Evolutionary conservation across 64 coral and sea anemone genomes (phyloP).

Genomic region (Montipora foliosa): DNA sequence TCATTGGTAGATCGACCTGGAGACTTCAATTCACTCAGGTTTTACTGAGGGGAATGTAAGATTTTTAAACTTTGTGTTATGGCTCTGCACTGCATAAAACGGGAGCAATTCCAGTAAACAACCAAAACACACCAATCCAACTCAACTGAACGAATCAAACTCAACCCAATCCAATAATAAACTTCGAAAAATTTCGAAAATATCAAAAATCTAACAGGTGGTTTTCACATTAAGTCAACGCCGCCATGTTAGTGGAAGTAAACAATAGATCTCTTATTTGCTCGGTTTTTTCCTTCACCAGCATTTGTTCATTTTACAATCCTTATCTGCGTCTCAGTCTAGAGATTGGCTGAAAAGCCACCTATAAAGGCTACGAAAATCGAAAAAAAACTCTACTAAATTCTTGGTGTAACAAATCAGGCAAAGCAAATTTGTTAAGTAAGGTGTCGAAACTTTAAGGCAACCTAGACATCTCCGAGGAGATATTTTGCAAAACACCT

Average conservation of each 20-base stretch:
- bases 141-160: neutral
- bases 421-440: no score
- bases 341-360: no score
- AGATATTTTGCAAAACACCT: neutral
- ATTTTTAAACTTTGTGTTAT: no score
- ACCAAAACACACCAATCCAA: neutral
- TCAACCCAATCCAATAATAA: neutral
- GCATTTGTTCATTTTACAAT: neutral
- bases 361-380: no score
- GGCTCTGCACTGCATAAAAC: no score
- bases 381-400: neutral
- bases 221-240: neutral
- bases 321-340: neutral
- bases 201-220: neutral
- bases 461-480: neutral
- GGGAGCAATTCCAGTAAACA: no score
- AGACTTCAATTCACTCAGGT: no score
- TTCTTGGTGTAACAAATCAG: neutral
- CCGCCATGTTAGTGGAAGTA: no score
- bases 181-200: neutral
- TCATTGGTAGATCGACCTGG: no score
- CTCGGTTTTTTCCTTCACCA: neutral
- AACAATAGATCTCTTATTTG: no score
- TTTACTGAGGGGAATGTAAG: no score
- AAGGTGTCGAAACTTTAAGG: neutral